Evolutionary conservation across 2,113 vertebrate species (phyloP).

Genomic region (Phocoena sinus): DNA sequence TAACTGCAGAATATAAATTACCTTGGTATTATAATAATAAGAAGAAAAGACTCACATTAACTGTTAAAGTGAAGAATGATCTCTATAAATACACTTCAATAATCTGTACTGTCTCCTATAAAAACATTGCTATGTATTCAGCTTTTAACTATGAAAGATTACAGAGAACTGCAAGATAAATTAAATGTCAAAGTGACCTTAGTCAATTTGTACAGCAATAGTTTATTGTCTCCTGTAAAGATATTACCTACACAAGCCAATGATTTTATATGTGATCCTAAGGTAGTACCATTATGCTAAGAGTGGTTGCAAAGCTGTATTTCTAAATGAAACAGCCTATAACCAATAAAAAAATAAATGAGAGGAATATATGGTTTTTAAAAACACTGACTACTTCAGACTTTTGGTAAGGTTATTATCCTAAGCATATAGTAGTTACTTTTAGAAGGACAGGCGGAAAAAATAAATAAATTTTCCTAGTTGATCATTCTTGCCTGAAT

Average conservation of each 20-base stretch:
- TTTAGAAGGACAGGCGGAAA: conserved; percentile 4
- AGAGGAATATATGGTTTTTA: neutral
- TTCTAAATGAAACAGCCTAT: neutral
- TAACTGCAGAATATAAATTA: neutral
- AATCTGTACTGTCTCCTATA: neutral
- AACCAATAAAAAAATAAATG: neutral
- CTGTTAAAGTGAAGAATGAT: neutral
- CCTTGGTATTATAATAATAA: neutral
- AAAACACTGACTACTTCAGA: neutral
- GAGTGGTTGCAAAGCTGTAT: neutral
- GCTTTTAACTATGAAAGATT: neutral
- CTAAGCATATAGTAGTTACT: neutral
- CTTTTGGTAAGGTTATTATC: neutral
- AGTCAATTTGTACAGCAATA: conserved; percentile 27
- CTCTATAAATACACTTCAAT: neutral
- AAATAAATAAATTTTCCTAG: neutral
- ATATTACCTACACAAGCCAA: conserved; percentile 12
- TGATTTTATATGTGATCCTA: conserved; percentile 39
- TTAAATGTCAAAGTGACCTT: neutral
- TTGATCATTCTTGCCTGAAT: neutral
- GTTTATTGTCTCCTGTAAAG: conserved; percentile 41
- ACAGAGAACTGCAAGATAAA: neutral
- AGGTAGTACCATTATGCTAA: conserved; percentile 35
- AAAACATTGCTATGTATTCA: neutral
- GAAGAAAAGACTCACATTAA: neutral